Percentiles rank a stretch among this genome's conserved stretches.
Evolutionary conservation across 2,797 vertebrate species (phyloP).

Genomic region (Fistularia commersonii): DNA sequence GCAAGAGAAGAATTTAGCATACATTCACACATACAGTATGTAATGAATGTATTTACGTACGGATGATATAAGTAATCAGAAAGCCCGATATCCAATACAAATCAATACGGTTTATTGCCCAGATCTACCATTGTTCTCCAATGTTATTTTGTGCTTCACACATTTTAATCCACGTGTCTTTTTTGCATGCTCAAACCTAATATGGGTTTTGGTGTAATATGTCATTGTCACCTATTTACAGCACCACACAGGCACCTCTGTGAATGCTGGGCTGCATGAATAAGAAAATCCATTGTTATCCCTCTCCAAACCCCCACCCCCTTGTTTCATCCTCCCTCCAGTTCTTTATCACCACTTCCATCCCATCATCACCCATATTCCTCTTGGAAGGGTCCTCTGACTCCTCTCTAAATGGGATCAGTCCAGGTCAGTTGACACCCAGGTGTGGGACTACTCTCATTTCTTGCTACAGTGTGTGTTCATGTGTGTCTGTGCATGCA

Average conservation of each 20-base stretch:
- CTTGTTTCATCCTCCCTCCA: constrained; percentile 53
- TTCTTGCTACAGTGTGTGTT: constrained; percentile 23
- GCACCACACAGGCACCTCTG: constrained; percentile 8
- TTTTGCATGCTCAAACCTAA: background rate
- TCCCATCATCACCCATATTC: constrained; percentile 62
- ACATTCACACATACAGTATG: too few relatives aligned
- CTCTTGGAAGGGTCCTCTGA: constrained; percentile 56
- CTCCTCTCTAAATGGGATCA: constrained; percentile 63
- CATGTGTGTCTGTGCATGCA: background rate
- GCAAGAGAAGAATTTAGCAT: too few relatives aligned
- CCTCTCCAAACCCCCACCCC: constrained; percentile 29
- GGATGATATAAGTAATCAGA: too few relatives aligned
- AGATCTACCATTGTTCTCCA: too few relatives aligned
- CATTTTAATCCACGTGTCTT: background rate
- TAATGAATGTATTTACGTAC: too few relatives aligned
- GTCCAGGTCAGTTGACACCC: constrained; percentile 70
- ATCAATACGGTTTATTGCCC: too few relatives aligned
- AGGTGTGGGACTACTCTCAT: constrained; percentile 40
- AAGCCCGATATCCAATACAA: too few relatives aligned
- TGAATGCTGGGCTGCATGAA: constrained; percentile 36
- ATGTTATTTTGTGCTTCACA: too few relatives aligned
- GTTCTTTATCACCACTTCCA: constrained; percentile 62
- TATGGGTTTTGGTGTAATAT: constrained; percentile 14
- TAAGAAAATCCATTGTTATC: constrained; percentile 42
- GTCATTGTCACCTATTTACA: constrained; percentile 25